phyloP scores from a whole-genome alignment of 2,888 invertebrate species.

The Psylliodes chrysocephalus region DNA sequence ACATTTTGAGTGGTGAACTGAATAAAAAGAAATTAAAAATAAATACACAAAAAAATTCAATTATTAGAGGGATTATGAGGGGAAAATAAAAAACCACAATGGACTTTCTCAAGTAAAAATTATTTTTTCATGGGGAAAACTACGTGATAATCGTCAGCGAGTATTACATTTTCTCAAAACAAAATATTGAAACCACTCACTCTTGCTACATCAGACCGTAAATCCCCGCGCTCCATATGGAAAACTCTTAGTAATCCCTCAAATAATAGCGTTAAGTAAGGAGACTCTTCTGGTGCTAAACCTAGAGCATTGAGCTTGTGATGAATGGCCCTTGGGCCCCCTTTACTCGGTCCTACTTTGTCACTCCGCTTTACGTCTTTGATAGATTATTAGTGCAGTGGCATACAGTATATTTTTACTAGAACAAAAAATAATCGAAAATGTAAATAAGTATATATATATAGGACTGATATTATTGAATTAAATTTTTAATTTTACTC shows the following conservation, averaged over 20 bases:
- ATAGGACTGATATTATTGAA: too few species aligned
- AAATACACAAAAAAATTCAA: too few species aligned
- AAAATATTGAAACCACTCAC: not conserved
- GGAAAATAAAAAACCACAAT: too few species aligned
- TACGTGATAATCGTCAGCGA: too few species aligned
- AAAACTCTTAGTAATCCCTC: constrained; percentile 47
- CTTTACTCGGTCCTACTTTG: constrained; percentile 62
- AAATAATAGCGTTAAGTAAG: constrained; percentile 54
- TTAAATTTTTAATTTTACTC: too few species aligned
- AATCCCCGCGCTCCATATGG: constrained; percentile 30
- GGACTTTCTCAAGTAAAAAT: too few species aligned
- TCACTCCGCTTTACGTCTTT: constrained; percentile 61
- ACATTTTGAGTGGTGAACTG: too few species aligned
- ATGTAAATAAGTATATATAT: too few species aligned
- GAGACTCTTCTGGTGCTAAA: constrained; percentile 42
- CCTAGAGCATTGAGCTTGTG: constrained; percentile 56
- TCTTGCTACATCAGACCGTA: not conserved
- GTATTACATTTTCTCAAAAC: not conserved
- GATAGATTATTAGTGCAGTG: constrained; percentile 31
- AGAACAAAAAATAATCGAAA: too few species aligned
- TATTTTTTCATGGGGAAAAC: too few species aligned
- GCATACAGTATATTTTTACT: not conserved
- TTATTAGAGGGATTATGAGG: too few species aligned
- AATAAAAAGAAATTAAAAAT: too few species aligned
- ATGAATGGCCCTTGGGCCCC: constrained; percentile 60